Evolutionary conservation across 2,113 vertebrate species (phyloP).

Genomic region (Mus pahari): DNA sequence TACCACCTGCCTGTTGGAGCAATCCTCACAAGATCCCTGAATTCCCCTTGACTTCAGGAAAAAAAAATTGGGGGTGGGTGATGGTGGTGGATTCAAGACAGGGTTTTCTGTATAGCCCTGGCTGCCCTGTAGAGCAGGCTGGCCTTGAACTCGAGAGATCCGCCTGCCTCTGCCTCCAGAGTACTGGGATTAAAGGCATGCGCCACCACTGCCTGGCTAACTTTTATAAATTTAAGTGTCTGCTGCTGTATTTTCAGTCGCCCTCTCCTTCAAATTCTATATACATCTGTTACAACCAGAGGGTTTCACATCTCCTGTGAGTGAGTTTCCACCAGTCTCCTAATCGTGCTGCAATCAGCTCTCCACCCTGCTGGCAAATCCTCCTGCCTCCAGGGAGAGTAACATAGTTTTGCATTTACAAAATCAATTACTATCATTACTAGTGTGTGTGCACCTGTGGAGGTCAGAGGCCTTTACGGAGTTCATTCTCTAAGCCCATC

Average conservation of each 20-base stretch:
- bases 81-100: too few species aligned
- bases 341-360: neutral
- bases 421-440: neutral
- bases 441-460: neutral
- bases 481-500: neutral
- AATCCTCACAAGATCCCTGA: neutral
- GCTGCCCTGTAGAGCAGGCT: neutral
- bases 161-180: neutral
- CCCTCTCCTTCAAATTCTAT: neutral
- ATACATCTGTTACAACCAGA: conserved; percentile 9
- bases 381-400: neutral
- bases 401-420: neutral
- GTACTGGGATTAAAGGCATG: neutral
- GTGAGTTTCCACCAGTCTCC: neutral
- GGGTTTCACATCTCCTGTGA: neutral
- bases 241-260: neutral
- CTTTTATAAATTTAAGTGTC: neutral
- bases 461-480: too few species aligned
- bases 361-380: accelerated
- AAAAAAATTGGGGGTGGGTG: neutral
- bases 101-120: neutral
- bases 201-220: neutral
- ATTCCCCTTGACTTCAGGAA: neutral
- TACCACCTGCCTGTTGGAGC: neutral
- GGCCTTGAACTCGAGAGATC: neutral